Base-by-base conservation (phyloP, 2,888 invertebrate species). In the Oscheius sp. region DNA sequence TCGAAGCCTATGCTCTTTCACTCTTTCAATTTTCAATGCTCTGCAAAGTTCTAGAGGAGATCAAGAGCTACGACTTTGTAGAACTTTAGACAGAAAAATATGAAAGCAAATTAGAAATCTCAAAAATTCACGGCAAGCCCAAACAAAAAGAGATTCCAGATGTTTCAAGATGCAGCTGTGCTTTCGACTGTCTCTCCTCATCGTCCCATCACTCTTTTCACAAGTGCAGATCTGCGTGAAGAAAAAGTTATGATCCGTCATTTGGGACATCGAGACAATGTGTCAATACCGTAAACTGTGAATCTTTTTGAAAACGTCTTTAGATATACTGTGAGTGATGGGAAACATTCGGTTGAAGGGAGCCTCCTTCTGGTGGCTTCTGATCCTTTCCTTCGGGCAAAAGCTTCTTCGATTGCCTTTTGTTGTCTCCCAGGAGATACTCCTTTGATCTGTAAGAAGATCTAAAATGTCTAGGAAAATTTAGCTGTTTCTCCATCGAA, bases 311-410 rank as follows among this genome's bases (percentile, higher is more conserved):
- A n/a, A n/a, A n/a, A n/a, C n/a, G n/a, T n/a, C n/a, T 66, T 50
- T 58, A 82, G 82, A 12, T 85, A 84, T 64, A 72, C 79, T 3
- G 84, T 84, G 3, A 76, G 72, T 37, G 85, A 85, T 58, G 84
- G 81, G 3, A 68, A 71, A 29, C 78, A 82, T 58, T 70, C 53
- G 1, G 79, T 81, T 12, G 46, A 67, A 8, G 75, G 72, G 1
- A 70, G 58, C 39, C 70, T 82, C 46, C 69, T 70, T 5, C 70
- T 82, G 6, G 55, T 74, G 6, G 71, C 79, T 2, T 61, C 71
- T 10, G 71, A 74, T 61, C 80, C 80, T 4, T 80, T 84, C 67
- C 74, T 82, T 8, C 69, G 78, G 53, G 52, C 84, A 5, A 64
- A 69, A 25, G 64, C 61, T 4, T 37, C 75, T 20, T 69, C 37